Percentiles rank a stretch among this genome's conserved stretches.
Evolutionary conservation across 2,888 invertebrate genomes (phyloP).

Genomic region (Sycophila texana): DNA sequence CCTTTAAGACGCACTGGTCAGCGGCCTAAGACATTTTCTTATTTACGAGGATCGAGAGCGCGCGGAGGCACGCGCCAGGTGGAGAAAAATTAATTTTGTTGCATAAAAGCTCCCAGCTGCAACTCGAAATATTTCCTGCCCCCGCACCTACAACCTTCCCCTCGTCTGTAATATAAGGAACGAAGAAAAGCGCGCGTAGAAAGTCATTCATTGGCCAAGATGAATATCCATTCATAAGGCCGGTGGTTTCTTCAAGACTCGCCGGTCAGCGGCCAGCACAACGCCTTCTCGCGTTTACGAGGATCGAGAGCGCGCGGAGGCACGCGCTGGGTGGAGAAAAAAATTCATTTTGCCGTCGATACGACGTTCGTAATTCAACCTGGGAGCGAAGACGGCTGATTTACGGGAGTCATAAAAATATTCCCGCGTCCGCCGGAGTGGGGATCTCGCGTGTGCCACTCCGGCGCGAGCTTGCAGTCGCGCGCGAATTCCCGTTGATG

Average conservation of each 20-base stretch:
- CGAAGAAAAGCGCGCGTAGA: too few species aligned
- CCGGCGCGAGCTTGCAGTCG: not conserved
- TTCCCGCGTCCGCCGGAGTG: slow-evolving; percentile 26
- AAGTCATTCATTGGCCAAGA: too few species aligned
- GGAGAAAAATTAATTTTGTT: too few species aligned
- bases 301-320: slow-evolving; percentile 24
- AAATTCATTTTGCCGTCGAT: slow-evolving; percentile 53
- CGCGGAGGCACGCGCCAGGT: too few species aligned
- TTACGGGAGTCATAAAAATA: slow-evolving; percentile 54
- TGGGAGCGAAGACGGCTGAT: slow-evolving; percentile 50
- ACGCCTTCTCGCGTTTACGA: slow-evolving; percentile 45
- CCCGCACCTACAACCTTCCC: not conserved
- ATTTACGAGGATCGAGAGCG: too few species aligned
- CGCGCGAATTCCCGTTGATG: slow-evolving; percentile 30
- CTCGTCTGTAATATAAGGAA: not conserved
- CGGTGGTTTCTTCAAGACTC: too few species aligned
- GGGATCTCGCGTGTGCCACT: not conserved
- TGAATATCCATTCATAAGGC: too few species aligned
- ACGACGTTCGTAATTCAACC: slow-evolving; percentile 53
- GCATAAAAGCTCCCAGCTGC: too few species aligned
- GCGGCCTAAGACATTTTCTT: too few species aligned
- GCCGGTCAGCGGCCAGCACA: not conserved
- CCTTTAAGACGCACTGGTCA: too few species aligned
- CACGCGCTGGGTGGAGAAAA: slow-evolving; percentile 25
- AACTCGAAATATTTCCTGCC: not conserved